Percentiles rank a stretch among this genome's conserved stretches.
Evolutionary conservation across 1,140 invertebrate genomes (phyloP).

Genomic region (Anadara kagoshimensis): DNA sequence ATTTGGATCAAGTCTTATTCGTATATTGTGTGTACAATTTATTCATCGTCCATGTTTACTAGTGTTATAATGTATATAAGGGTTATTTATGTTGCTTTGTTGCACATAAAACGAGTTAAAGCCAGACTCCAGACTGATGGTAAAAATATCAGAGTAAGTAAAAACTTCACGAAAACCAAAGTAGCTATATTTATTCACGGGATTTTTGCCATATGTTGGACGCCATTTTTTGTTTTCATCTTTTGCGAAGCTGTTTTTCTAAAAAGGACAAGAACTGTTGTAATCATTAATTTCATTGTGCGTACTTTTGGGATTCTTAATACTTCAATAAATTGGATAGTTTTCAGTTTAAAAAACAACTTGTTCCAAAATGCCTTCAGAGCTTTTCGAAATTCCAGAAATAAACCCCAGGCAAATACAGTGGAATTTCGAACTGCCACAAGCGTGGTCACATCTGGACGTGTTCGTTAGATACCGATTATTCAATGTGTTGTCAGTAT

Average conservation of each 20-base stretch:
- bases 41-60: constrained; percentile 15
- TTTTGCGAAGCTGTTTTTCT: constrained; percentile 29
- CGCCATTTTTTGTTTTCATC: constrained; percentile 28
- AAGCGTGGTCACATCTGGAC: too few relatives aligned
- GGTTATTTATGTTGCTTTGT: constrained; percentile 29
- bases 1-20: constrained; percentile 23
- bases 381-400: too few relatives aligned
- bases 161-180: constrained; percentile 37
- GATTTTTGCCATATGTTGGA: constrained; percentile 39
- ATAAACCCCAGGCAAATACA: too few relatives aligned
- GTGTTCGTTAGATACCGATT: too few relatives aligned
- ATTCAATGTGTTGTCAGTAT: too few relatives aligned
- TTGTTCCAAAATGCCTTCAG: too few relatives aligned
- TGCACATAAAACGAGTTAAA: neutral
- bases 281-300: constrained; percentile 24
- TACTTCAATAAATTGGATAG: constrained; percentile 37
- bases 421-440: too few relatives aligned
- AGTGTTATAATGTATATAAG: constrained; percentile 35
- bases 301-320: constrained; percentile 27
- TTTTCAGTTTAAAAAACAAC: constrained; percentile 37
- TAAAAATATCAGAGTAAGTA: neutral
- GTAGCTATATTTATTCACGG: constrained; percentile 38
- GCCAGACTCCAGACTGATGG: neutral
- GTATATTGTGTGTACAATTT: constrained; percentile 7
- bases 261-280: constrained; percentile 12